Evolutionary conservation across 2,113 vertebrate genomes (phyloP).

Genomic region (Notarius lentiginosus): DNA sequence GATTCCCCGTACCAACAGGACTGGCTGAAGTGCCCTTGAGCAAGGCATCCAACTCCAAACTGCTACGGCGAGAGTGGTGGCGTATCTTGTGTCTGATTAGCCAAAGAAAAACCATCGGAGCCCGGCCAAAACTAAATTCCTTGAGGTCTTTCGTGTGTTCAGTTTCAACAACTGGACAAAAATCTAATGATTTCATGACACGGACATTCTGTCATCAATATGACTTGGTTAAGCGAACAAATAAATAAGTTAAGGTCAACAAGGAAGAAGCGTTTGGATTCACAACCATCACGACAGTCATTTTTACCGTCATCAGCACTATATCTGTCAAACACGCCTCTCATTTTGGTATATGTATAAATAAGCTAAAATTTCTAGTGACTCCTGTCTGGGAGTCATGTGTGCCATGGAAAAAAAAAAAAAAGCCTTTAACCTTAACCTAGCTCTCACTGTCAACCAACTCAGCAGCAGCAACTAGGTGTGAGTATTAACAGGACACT

Average conservation of each 20-base stretch:
- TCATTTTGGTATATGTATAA: not conserved
- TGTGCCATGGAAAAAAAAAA: not conserved
- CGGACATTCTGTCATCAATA: not conserved
- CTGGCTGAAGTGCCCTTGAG: no score
- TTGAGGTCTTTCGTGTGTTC: not conserved
- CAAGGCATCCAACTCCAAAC: no score
- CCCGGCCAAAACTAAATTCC: not conserved
- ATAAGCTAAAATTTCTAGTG: not conserved
- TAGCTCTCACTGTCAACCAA: not conserved
- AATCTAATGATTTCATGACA: not conserved
- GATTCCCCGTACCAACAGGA: no score
- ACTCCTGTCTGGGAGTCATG: not conserved
- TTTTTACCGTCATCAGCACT: not conserved
- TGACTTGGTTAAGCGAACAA: not conserved
- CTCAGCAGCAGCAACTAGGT: constrained; percentile 34
- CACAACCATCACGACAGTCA: not conserved
- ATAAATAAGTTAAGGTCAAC: not conserved
- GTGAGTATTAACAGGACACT: constrained; percentile 47
- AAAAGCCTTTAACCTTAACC: constrained; percentile 5
- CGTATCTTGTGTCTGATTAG: no score
- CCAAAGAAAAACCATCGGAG: not conserved
- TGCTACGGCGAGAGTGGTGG: no score
- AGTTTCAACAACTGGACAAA: not conserved
- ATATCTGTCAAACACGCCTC: not conserved
- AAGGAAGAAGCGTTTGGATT: not conserved